These are phyloP conservation scores for Lycophotia porphyrea DNA, from an alignment of 2,888 invertebrate species.

Conservation along the genomic window DNA sequence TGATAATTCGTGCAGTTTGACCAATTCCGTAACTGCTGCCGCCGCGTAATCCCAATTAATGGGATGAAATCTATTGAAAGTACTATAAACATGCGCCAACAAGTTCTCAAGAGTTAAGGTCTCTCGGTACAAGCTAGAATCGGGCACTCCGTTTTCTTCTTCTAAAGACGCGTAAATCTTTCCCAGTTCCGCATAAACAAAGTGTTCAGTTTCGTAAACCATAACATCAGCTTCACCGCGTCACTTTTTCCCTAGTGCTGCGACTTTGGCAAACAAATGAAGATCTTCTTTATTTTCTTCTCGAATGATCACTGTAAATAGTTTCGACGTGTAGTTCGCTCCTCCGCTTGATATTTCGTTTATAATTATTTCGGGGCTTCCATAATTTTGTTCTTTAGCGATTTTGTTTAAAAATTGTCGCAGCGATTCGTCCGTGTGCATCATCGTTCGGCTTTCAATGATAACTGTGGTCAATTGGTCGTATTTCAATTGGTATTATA, in stretches of 20 bases:
- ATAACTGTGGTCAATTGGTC: neutral
- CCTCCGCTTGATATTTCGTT: constrained; percentile 72
- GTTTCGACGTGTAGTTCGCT: constrained; percentile 76
- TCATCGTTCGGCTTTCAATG: constrained; percentile 19
- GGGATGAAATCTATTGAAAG: constrained; percentile 67
- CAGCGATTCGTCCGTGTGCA: constrained; percentile 20
- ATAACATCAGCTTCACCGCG: constrained; percentile 14
- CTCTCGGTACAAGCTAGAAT: constrained; percentile 23
- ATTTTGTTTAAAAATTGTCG: constrained; percentile 58
- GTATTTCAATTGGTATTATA: neutral
- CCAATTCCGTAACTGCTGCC: constrained; percentile 70
- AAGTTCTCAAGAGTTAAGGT: constrained; percentile 70
- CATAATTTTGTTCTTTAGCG: constrained; percentile 67
- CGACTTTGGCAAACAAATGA: constrained; percentile 76
- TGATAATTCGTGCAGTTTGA: constrained; percentile 77
- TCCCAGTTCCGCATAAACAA: constrained; percentile 55
- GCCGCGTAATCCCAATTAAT: constrained; percentile 69
- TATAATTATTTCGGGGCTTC: constrained; percentile 65
- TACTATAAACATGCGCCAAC: constrained; percentile 65
- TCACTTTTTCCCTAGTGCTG: constrained; percentile 32
- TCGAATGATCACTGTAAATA: constrained; percentile 68
- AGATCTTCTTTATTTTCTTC: constrained; percentile 66
- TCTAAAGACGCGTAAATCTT: constrained; percentile 57
- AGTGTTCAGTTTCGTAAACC: constrained; percentile 58
- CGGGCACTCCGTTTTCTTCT: constrained; percentile 49